Evolutionary conservation across 92 coral and sea anemone species (phyloP).

Genomic region (Palythoa caribaeorum): DNA sequence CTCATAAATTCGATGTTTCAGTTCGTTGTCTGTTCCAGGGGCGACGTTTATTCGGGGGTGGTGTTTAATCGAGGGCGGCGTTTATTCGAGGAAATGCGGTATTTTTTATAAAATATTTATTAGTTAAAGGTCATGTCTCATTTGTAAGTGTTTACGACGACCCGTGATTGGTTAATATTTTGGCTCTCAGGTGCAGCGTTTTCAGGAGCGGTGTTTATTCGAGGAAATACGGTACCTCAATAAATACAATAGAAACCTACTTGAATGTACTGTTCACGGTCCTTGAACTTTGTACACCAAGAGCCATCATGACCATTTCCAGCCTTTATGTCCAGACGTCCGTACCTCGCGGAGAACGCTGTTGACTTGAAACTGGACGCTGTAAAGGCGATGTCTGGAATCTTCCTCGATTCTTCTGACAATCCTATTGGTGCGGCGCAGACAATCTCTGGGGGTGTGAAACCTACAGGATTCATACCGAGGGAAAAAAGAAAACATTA

Average conservation of each 20-base stretch:
- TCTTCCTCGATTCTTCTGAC: slow-evolving; percentile 21
- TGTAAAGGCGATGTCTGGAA: slow-evolving; percentile 28
- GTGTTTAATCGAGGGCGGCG: too few species aligned
- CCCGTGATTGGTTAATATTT: neutral
- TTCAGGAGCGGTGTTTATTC: too few species aligned
- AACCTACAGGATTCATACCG: neutral
- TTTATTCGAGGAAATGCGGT: too few species aligned
- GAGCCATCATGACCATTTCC: slow-evolving; percentile 37
- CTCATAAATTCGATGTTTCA: too few species aligned
- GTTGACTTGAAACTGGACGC: slow-evolving; percentile 33
- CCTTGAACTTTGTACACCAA: slow-evolving; percentile 41
- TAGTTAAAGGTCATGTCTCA: too few species aligned
- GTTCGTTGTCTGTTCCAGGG: too few species aligned
- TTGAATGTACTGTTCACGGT: slow-evolving; percentile 31
- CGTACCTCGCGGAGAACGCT: slow-evolving; percentile 12
- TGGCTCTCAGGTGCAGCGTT: neutral
- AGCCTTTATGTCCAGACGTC: slow-evolving; percentile 27
- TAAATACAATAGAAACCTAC: neutral
- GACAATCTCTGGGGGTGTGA: slow-evolving; percentile 25
- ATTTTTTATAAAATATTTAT: too few species aligned
- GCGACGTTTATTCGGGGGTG: too few species aligned
- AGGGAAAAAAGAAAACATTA: too few species aligned
- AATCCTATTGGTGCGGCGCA: slow-evolving; percentile 28
- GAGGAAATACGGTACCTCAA: neutral
- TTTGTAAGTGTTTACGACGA: too few species aligned